Conservation (phyloP, 2,797 vertebrate genomes). For the Mustela erminea region DNA sequence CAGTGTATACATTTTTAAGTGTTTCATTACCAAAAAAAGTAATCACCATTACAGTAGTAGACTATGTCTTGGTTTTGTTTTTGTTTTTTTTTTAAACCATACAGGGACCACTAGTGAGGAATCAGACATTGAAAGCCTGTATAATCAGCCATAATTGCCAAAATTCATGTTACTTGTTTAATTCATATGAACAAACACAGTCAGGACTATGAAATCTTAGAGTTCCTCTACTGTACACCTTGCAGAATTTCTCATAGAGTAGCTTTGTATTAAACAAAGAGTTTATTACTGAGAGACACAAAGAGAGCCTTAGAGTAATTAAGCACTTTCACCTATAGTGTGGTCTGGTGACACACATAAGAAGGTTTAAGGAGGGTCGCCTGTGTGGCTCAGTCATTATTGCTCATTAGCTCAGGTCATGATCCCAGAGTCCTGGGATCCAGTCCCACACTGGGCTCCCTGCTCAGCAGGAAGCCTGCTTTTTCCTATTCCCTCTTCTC, state of each 20-base stretch:
- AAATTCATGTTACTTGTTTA: background rate
- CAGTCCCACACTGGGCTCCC: too few species aligned
- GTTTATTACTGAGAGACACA: background rate
- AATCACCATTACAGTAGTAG: background rate
- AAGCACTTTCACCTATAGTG: background rate
- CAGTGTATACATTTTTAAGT: background rate
- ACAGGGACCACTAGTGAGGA: background rate
- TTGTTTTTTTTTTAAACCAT: background rate
- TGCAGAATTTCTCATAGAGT: background rate
- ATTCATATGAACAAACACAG: background rate
- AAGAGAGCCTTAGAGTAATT: background rate
- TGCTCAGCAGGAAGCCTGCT: too few species aligned
- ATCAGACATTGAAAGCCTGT: background rate
- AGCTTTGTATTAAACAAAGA: background rate
- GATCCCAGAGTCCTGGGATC: too few species aligned
- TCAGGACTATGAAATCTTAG: background rate
- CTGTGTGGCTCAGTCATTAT: fast-evolving
- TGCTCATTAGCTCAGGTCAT: too few species aligned
- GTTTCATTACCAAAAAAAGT: background rate
- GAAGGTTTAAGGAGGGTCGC: background rate
- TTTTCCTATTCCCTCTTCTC: too few species aligned
- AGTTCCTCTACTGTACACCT: background rate
- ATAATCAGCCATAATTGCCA: background rate
- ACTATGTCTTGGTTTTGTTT: background rate
- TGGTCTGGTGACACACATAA: background rate